Evolutionary conservation across 2,113 vertebrate species (phyloP), one percentile per base, ranked within the genome.

Genomic region (Lathamus discolor): DNA sequence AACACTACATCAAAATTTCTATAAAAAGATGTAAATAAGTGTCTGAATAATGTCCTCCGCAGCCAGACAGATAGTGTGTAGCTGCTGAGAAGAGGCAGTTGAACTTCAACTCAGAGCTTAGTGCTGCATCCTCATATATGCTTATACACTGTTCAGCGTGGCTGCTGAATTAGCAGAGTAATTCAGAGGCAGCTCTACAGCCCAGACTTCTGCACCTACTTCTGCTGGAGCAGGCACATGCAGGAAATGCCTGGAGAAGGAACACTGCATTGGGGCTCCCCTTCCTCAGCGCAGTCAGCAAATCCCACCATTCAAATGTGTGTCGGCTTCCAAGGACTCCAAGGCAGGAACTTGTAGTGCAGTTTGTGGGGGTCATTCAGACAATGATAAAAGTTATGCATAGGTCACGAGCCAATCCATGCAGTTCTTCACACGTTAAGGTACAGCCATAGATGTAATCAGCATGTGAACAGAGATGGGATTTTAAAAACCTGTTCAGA

Each of bases 221-320:
- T 62, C 54, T 87, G 55, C 41, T 39, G 86, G 70, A 85, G 48
- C 25, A 63, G 51, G 28, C 29, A 24, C 17, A 7, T 2, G 28
- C 37, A 83, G 61, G 19, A 81, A 63, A 55, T 25, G 51, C 14
- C n/a, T 72, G 51, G 55, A 70, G 55, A 70, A 86, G 51, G 39
- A 91, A 70, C 55, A 62, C 20, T 0, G 0, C 6, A 1, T 1
- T 14, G 54, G 63, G 35, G 15, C 4, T 83, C 22, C 33, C 17
- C 28, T 61, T 78, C 7, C 64, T 35, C 48, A 79, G 52, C 55
- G 44, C 46, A 33, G 24, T 8, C 39, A 49, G 55, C 55, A 63
- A 29, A 48, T 52, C 37, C 39, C 75, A 35, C 13, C 5, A 7
- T 46, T 54, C 52, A 55, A 80, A 67, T 51, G 9, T 18, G 0